Conservation (phyloP, 2,113 vertebrate species). For the Oceanites oceanicus region DNA sequence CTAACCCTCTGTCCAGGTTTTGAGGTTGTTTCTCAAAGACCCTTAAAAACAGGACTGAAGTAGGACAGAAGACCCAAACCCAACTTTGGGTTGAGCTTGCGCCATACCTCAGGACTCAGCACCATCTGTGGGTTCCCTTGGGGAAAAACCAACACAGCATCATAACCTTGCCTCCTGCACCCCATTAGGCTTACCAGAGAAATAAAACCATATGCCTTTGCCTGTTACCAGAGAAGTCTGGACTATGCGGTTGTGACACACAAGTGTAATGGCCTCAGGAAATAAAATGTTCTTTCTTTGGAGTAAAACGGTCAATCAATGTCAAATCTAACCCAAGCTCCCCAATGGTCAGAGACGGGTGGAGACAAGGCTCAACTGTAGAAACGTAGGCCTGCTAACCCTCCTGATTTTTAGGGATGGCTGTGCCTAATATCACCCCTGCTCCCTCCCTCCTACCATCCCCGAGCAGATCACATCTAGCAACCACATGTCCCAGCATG, state of each 20-base stretch:
- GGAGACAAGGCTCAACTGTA: neutral
- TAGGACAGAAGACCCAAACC: neutral
- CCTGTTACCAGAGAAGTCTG: neutral
- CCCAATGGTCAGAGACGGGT: rapidly evolving
- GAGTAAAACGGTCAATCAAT: neutral
- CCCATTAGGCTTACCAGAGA: neutral
- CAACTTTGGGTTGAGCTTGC: neutral
- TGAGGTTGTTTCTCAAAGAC: neutral
- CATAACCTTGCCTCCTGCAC: neutral
- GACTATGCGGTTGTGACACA: neutral
- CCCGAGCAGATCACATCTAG: neutral
- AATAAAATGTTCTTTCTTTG: neutral
- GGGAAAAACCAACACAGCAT: neutral
- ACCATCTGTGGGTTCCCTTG: neutral
- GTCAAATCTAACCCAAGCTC: neutral
- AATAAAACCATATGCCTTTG: conserved; percentile 3
- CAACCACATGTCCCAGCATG: too few relatives aligned
- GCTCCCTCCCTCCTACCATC: neutral
- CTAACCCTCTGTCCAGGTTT: neutral
- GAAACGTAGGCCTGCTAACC: neutral
- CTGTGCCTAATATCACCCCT: neutral
- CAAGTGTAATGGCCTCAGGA: neutral
- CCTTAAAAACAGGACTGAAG: neutral
- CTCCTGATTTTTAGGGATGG: neutral
- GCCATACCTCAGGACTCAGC: neutral